Percentiles rank a stretch among this genome's conserved stretches.
phyloP scores from a whole-genome alignment of 1,140 invertebrate genomes.

The Nomia melanderi region DNA sequence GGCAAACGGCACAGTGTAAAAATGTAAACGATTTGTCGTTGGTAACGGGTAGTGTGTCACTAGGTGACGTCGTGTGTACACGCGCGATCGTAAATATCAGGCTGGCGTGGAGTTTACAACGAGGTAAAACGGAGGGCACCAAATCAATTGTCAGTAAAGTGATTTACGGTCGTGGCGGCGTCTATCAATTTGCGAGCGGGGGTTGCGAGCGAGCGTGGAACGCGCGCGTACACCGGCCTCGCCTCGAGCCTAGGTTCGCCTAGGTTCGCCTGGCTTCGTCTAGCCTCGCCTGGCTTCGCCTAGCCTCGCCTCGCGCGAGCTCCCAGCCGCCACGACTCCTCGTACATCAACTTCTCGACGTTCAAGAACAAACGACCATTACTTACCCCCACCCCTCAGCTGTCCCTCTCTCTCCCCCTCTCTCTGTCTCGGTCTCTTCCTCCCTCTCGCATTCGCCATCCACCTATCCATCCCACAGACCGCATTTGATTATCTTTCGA shows the following conservation, averaged over 20 bases:
- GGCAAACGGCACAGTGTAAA: no score
- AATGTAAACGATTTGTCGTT: slow-evolving; percentile 42
- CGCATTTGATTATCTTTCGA: slow-evolving; percentile 35
- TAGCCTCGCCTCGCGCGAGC: background rate
- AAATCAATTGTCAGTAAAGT: slow-evolving; percentile 65
- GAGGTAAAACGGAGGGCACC: slow-evolving; percentile 54
- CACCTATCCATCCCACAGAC: background rate
- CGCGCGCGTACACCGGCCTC: slow-evolving; percentile 16
- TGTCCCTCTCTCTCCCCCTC: background rate
- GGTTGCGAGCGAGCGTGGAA: slow-evolving; percentile 37
- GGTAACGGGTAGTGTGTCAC: slow-evolving; percentile 24
- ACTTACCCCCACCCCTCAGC: slow-evolving; percentile 6
- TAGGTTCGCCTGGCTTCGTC: no score
- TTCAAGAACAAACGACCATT: slow-evolving; percentile 55
- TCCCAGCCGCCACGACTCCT: slow-evolving; percentile 14
- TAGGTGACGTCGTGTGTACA: slow-evolving; percentile 38
- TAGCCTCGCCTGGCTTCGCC: no score
- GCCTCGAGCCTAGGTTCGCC: background rate
- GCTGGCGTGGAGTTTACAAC: slow-evolving; percentile 46
- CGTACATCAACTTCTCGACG: slow-evolving; percentile 26
- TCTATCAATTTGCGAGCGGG: slow-evolving; percentile 61
- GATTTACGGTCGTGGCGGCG: slow-evolving; percentile 59
- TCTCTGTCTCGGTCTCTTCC: background rate
- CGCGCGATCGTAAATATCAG: slow-evolving; percentile 46
- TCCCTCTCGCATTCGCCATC: no score